These are phyloP conservation scores for Aleiodes sp. DNA, from an alignment of 1,140 invertebrate species.

Conservation along the genomic window DNA sequence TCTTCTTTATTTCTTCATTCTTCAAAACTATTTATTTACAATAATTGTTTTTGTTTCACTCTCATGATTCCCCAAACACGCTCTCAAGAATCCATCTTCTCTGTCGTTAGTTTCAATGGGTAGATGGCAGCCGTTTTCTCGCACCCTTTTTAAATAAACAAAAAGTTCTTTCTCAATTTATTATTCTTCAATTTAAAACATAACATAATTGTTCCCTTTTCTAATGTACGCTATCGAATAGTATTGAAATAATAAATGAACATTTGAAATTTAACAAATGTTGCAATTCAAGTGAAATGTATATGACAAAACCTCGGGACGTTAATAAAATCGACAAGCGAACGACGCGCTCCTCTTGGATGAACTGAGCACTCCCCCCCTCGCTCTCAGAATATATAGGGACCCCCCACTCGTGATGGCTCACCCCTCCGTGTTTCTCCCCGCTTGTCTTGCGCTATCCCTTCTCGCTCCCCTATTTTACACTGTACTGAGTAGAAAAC, in stretches of 20 bases:
- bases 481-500: not conserved
- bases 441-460: constrained; percentile 25
- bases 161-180: too few species aligned
- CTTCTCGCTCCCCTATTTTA: not conserved
- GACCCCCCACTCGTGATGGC: constrained; percentile 59
- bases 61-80: constrained; percentile 9
- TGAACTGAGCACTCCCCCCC: constrained; percentile 66
- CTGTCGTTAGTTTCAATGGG: constrained; percentile 2
- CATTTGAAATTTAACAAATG: not conserved
- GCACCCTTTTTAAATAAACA: constrained; percentile 24
- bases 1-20: not conserved
- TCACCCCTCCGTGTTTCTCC: constrained; percentile 51
- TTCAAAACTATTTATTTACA: not conserved
- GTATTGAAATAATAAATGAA: not conserved
- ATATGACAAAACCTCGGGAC: constrained; percentile 32
- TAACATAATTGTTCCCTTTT: too few species aligned
- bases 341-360: constrained; percentile 62
- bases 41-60: constrained; percentile 10
- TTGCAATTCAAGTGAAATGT: constrained; percentile 13
- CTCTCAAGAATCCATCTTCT: constrained; percentile 27
- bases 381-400: constrained; percentile 59
- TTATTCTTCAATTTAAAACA: too few species aligned
- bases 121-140: constrained; percentile 25
- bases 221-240: too few species aligned
- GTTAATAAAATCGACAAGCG: constrained; percentile 43